phyloP scores from a whole-genome alignment of 2,113 vertebrate species.

The Tachysurus vachellii region DNA sequence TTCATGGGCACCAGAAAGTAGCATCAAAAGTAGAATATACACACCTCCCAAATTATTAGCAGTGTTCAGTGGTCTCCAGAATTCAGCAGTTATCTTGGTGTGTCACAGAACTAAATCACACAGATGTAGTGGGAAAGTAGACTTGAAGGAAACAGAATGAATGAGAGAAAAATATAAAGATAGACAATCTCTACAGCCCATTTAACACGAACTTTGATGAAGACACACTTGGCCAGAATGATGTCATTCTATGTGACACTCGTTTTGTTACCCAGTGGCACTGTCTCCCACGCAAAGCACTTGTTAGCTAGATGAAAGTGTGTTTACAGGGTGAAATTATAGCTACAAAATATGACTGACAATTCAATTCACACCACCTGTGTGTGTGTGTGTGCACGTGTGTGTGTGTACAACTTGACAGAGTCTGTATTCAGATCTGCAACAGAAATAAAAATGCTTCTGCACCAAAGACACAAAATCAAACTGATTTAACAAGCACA shows the following conservation, averaged over 20 bases:
- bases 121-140: not conserved
- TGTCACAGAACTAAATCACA: not conserved
- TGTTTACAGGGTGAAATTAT: conserved; percentile 58
- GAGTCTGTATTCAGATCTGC: conserved; percentile 30
- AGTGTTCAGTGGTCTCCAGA: not conserved
- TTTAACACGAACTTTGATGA: conserved; percentile 45
- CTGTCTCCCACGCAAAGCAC: conserved; percentile 40
- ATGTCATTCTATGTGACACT: conserved; percentile 52
- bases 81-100: not conserved
- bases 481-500: not conserved
- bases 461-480: conserved; percentile 25
- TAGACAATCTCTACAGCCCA: conserved; percentile 45
- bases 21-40: not conserved
- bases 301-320: conserved; percentile 48
- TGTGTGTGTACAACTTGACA: conserved; percentile 5
- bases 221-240: conserved; percentile 40
- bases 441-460: conserved; percentile 53
- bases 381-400: not conserved
- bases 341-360: conserved; percentile 45
- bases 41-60: not conserved
- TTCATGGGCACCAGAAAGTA: not conserved
- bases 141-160: not conserved
- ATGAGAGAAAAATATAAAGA: not conserved
- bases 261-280: conserved; percentile 49
- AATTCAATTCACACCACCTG: conserved; percentile 26